Evolutionary conservation across 1,140 invertebrate genomes (phyloP).

Genomic region (Atta texana): DNA sequence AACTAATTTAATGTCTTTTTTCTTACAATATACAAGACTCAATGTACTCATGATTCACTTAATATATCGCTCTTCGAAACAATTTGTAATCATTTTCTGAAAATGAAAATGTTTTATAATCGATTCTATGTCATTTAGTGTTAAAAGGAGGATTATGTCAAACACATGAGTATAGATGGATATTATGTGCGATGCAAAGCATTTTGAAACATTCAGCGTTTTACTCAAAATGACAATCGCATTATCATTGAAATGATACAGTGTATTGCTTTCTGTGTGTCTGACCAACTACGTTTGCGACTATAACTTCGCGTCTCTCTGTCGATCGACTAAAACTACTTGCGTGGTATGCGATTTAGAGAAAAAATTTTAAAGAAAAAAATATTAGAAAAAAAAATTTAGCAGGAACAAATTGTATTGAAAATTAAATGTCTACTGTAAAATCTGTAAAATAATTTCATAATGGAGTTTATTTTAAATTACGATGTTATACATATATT

Average conservation of each 20-base stretch:
- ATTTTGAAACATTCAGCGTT: not conserved
- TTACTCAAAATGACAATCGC: conserved; percentile 4
- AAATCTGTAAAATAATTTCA: not conserved
- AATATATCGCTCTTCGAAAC: not conserved
- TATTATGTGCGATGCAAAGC: conserved; percentile 13
- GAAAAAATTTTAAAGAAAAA: not conserved
- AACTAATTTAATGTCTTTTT: not conserved
- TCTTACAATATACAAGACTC: not conserved
- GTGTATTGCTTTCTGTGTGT: not conserved
- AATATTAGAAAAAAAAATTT: not conserved
- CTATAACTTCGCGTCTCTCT: not conserved
- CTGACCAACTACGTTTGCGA: not conserved
- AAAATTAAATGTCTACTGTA: not conserved
- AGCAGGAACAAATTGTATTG: not conserved
- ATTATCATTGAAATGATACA: not conserved
- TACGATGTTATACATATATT: not conserved
- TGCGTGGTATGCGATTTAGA: not conserved
- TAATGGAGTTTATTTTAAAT: not conserved
- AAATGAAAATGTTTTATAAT: not conserved
- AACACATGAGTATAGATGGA: not conserved
- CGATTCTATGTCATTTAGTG: not conserved
- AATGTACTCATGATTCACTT: too few relatives aligned
- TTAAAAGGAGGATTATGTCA: not conserved
- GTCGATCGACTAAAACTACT: not conserved
- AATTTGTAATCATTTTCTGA: not conserved